phyloP scores from a whole-genome alignment of 2,113 vertebrate genomes.

The Catharus minimus region DNA sequence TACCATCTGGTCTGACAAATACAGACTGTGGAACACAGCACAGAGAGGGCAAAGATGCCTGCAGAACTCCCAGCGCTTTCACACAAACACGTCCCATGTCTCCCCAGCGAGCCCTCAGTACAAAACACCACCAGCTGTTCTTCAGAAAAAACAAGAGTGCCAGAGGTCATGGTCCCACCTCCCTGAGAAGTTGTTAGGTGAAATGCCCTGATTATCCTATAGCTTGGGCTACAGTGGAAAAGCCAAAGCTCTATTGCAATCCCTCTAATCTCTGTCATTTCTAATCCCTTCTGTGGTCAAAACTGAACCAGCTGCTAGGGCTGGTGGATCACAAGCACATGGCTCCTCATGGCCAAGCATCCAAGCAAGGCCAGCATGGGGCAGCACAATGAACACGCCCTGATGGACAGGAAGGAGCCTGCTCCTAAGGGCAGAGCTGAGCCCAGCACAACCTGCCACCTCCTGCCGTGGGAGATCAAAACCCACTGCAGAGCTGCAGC shows the following conservation, averaged over 20 bases:
- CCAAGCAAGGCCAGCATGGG: neutral
- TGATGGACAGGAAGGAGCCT: neutral
- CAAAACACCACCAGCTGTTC: neutral
- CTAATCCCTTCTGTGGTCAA: neutral
- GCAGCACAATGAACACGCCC: neutral
- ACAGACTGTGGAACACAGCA: neutral
- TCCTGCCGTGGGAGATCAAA: neutral
- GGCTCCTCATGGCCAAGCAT: neutral
- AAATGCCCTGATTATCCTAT: neutral
- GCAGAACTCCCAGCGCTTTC: neutral
- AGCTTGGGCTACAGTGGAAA: neutral
- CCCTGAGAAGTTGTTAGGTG: neutral
- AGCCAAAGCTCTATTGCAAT: neutral
- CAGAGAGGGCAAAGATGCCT: neutral
- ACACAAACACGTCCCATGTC: neutral
- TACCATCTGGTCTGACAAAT: neutral
- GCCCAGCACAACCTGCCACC: neutral
- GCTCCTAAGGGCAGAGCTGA: neutral
- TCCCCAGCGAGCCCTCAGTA: neutral
- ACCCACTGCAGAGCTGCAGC: neutral
- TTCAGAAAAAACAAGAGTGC: neutral
- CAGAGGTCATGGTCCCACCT: neutral
- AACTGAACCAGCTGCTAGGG: neutral
- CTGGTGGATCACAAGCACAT: accelerated
- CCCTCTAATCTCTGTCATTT: neutral